phyloP scores from a whole-genome alignment of 2,113 vertebrate genomes.

The Macquaria ambigua region DNA sequence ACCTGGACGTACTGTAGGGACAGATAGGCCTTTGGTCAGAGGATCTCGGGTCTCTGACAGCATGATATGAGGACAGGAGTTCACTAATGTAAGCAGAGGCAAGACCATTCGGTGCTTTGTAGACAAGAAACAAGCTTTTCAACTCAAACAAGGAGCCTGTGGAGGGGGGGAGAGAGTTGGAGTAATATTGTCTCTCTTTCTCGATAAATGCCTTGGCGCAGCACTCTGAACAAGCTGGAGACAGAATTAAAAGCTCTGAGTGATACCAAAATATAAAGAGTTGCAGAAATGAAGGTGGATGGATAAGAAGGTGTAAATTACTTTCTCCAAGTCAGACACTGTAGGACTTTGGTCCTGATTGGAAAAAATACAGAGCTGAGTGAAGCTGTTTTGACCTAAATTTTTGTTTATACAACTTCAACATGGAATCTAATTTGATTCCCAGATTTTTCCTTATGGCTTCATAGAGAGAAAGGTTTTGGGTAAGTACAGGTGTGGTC shows the following conservation, averaged over 20 bases:
- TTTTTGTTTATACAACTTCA: not conserved
- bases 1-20: not conserved
- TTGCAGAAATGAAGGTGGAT: not conserved
- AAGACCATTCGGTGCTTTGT: not conserved
- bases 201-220: slow-evolving; percentile 5
- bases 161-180: not conserved
- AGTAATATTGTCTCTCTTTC: not conserved
- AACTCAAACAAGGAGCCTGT: slow-evolving; percentile 1
- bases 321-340: not conserved
- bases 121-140: not conserved
- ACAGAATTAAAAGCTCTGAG: not conserved
- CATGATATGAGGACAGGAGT: not conserved
- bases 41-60: not conserved
- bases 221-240: not conserved
- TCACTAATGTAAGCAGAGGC: not conserved
- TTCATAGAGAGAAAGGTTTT: too few relatives aligned
- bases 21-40: slow-evolving; percentile 2
- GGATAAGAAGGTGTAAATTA: not conserved
- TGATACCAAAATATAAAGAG: slow-evolving; percentile 4
- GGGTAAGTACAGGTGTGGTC: too few relatives aligned
- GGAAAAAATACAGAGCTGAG: not conserved
- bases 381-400: not conserved
- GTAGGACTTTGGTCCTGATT: not conserved
- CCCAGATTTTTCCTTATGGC: too few relatives aligned
- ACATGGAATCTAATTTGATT: not conserved